These are phyloP conservation scores for Psittacara wagleri DNA, from an alignment of 2,113 vertebrate genomes.

Conservation along the genomic window DNA sequence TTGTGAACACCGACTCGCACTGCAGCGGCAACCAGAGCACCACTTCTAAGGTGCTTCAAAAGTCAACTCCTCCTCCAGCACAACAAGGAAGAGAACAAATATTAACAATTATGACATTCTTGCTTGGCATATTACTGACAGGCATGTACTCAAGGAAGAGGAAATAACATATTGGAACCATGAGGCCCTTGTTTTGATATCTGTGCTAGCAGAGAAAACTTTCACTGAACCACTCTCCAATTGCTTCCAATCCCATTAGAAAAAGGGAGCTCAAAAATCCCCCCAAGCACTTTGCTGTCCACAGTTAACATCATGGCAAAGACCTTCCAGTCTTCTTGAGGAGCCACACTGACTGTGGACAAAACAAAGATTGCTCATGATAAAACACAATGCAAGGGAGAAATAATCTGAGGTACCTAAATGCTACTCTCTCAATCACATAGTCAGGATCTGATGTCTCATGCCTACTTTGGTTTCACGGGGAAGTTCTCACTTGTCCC, in stretches of 20 bases:
- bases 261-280: not conserved
- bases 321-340: not conserved
- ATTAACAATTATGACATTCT: not conserved
- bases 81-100: not conserved
- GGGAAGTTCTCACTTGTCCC: not conserved
- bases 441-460: not conserved
- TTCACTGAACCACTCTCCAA: not conserved
- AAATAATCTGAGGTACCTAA: not conserved
- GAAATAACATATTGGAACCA: not conserved
- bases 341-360: not conserved
- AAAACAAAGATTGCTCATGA: not conserved
- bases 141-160: not conserved
- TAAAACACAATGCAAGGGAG: not conserved
- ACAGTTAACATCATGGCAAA: not conserved
- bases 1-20: rapidly evolving
- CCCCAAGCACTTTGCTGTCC: not conserved
- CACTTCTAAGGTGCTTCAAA: not conserved
- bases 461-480: not conserved
- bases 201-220: not conserved
- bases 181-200: not conserved
- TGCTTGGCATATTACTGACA: not conserved
- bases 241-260: not conserved
- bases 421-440: not conserved
- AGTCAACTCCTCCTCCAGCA: not conserved
- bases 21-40: not conserved